These are phyloP conservation scores for Todiramphus saurophagus DNA, from an alignment of 2,113 vertebrate species.

Conservation along the genomic window DNA sequence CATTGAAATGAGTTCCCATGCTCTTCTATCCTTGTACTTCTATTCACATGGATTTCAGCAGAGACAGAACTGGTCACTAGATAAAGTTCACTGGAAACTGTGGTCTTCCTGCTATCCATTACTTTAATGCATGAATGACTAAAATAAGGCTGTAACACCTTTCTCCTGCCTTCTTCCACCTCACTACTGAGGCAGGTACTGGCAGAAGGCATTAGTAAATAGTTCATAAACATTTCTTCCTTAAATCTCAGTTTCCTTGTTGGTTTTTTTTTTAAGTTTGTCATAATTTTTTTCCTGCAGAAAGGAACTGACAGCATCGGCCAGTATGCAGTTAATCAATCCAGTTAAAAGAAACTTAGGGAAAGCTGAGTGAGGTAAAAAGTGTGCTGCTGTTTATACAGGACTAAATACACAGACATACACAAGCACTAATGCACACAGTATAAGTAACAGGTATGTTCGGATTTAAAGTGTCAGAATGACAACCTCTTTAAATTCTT, in stretches of 20 bases:
- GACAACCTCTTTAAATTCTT: conserved; percentile 35
- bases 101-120: not conserved
- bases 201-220: not conserved
- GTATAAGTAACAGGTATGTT: conserved; percentile 17
- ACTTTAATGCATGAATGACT: not conserved
- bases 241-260: not conserved
- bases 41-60: not conserved
- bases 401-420: not conserved
- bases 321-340: not conserved
- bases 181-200: not conserved
- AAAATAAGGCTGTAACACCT: not conserved
- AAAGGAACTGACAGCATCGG: not conserved
- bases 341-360: not conserved
- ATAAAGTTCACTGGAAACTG: not conserved
- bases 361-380: not conserved
- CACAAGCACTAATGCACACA: not conserved
- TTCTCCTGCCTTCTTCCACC: not conserved
- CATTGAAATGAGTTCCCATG: not conserved
- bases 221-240: not conserved
- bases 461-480: conserved; percentile 29
- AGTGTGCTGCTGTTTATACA: not conserved
- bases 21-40: not conserved
- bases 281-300: not conserved
- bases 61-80: not conserved
- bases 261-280: not conserved